Percentiles rank a stretch among this genome's conserved stretches.
phyloP scores from a whole-genome alignment of 2,797 vertebrate species.

The Acestrorhynchus altus region DNA sequence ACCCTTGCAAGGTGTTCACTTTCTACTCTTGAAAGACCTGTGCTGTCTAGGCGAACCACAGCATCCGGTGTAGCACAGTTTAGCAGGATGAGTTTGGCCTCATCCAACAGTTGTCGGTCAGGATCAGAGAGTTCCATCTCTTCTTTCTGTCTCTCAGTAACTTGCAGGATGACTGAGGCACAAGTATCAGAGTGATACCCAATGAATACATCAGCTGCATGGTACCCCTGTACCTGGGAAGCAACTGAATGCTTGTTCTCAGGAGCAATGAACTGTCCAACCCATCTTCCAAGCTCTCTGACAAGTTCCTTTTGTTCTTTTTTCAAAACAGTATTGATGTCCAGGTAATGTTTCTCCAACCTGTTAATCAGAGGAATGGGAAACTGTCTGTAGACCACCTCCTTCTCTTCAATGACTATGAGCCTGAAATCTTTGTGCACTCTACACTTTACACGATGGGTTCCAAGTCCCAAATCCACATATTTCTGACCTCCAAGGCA shows the following conservation, averaged over 20 bases:
- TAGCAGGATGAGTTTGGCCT: slow-evolving; percentile 83
- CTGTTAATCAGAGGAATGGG: slow-evolving; percentile 97
- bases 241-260: slow-evolving; percentile 57
- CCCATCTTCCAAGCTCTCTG: slow-evolving; percentile 82
- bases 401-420: slow-evolving; percentile 94
- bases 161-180: slow-evolving; percentile 90
- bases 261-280: slow-evolving; percentile 70
- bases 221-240: slow-evolving; percentile 71
- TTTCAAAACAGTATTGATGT: slow-evolving; percentile 87
- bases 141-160: slow-evolving; percentile 69
- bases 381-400: slow-evolving; percentile 91
- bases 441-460: slow-evolving; percentile 95
- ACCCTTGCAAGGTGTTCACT: slow-evolving; percentile 67
- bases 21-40: slow-evolving; percentile 66
- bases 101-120: slow-evolving; percentile 63
- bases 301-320: slow-evolving; percentile 78
- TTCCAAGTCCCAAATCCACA: slow-evolving; percentile 94
- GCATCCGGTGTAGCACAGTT: slow-evolving; percentile 93
- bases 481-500: slow-evolving; percentile 94
- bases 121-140: slow-evolving; percentile 46
- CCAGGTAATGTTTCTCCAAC: slow-evolving; percentile 96
- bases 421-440: slow-evolving; percentile 90
- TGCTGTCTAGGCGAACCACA: slow-evolving; percentile 82
- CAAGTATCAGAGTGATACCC: slow-evolving; percentile 92
- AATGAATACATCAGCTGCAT: slow-evolving; percentile 86